Evolutionary conservation across 2,888 invertebrate species (phyloP).

Genomic region (Octonoba sinensis): DNA sequence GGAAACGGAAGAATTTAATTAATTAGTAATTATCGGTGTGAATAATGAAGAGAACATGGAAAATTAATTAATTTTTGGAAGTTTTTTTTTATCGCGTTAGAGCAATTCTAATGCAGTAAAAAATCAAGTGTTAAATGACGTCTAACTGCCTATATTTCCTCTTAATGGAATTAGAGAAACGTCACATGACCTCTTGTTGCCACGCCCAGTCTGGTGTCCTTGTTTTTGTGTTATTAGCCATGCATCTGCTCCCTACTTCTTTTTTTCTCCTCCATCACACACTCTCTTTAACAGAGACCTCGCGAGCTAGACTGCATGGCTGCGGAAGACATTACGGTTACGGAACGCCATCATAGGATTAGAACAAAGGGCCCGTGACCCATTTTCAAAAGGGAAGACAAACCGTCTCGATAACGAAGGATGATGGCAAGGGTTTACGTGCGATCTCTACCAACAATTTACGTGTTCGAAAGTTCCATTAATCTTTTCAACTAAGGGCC

Average conservation of each 20-base stretch:
- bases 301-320: slow-evolving; percentile 43
- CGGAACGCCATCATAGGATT: not conserved
- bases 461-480: not conserved
- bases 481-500: slow-evolving; percentile 16
- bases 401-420: slow-evolving; percentile 29
- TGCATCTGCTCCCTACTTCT: slow-evolving; percentile 5
- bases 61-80: too few species aligned
- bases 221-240: slow-evolving; percentile 21
- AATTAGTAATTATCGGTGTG: too few species aligned
- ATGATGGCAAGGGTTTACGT: slow-evolving; percentile 25
- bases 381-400: slow-evolving; percentile 23
- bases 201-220: slow-evolving; percentile 47
- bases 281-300: not conserved
- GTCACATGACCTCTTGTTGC: slow-evolving; percentile 36
- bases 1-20: too few species aligned
- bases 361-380: slow-evolving; percentile 55
- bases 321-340: slow-evolving; percentile 16
- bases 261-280: slow-evolving; percentile 4
- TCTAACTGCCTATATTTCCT: too few species aligned
- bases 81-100: too few species aligned
- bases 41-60: too few species aligned
- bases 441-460: slow-evolving; percentile 8
- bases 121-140: too few species aligned
- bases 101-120: too few species aligned
- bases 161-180: not conserved